Base-by-base conservation (phyloP, 2,888 invertebrate genomes). In the Sarcophaga rosellei region DNA sequence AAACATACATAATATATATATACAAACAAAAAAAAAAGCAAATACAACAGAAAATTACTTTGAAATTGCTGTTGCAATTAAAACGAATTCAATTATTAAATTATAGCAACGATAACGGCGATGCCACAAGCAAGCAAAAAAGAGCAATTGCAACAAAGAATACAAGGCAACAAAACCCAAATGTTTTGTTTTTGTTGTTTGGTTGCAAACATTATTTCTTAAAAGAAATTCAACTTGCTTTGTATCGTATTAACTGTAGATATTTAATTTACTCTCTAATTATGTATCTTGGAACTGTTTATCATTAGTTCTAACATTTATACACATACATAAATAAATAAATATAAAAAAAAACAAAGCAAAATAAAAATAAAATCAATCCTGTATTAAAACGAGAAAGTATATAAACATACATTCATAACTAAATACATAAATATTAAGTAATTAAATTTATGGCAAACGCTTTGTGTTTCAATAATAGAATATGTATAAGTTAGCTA, bases 391-490 rank as follows among this genome's bases (percentile, higher is more conserved):
- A 35, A 35, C 10, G 8, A 35, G 35, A 35, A 35, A 35, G 35
- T 35, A 35, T 35, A 35, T 35, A 35, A 35, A 35, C 10, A 35
- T 35, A 35, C 35, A 35, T 35, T 35, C 35, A 35, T 35, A 35
- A 35, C 35, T 35, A 35, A 35, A 35, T 35, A 10, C 35, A 81
- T 78, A 81, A 81, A 75, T 81, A 80, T 68, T 76, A 77, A 77
- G 70, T 81, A 69, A 76, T 72, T 73, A 73, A 84, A 76, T 77
- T 86, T 81, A 73, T 62, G 47, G 77, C 69, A 45, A 81, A 74
- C 69, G 86, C 86, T 86, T 84, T 86, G 84, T 84, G 81, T 86
- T 84, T 86, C 81, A 84, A 69, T 84, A 86, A 86, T 86, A 86
- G 84, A 8, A 69, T 70, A n/a, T n/a, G n/a, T n/a, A n/a, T 86